Evolutionary conservation across 2,113 vertebrate species (phyloP), one percentile per base, ranked within the genome.

Genomic region (Gallinago undulata): DNA sequence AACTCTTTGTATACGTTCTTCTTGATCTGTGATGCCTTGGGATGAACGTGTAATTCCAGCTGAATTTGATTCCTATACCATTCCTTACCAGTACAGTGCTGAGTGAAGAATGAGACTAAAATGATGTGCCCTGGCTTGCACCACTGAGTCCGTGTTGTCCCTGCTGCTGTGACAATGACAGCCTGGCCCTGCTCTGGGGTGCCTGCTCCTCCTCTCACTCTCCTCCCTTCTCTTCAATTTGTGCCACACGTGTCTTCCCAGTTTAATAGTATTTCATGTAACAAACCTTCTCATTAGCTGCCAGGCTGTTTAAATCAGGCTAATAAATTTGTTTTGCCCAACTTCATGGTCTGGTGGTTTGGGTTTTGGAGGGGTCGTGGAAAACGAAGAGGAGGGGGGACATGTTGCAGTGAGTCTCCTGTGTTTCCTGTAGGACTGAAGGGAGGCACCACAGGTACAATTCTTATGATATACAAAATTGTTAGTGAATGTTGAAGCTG

Each of bases 341-440:
- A 6, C 41, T 67, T 66, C 11, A 24, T 21, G 18, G 45, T 48
- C 16, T 66, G 43, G 6, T 60, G 62, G 13, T 14, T n/a, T 79
- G 63, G 21, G 33, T 6, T 39, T 3, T 33, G 45, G n/a, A 5
- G 8, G 9, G 6, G 28, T 55, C 30, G 28, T 60, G 77, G 47
- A 47, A 57, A 11, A 51, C 57, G 33, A 56, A 48, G 47, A 7
- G 3, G 4, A n/a, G 7, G 19, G 22, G 4, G 8, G 3, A 56
- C 3, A 1, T 1, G 2, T 11, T 85, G 56, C 25, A 60, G 48
- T 9, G 19, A 24, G 33, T 35, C 14, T 18, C 74, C 9, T 27
- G 0, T 33, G 18, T 28, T 12, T 2, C 17, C 0, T 18, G 3
- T 7, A 0, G 27, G 37, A 0, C 64, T 31, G 63, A 35, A 67